Evolutionary conservation across 2,888 invertebrate species (phyloP).

Genomic region (Cataglyphis livida): DNA sequence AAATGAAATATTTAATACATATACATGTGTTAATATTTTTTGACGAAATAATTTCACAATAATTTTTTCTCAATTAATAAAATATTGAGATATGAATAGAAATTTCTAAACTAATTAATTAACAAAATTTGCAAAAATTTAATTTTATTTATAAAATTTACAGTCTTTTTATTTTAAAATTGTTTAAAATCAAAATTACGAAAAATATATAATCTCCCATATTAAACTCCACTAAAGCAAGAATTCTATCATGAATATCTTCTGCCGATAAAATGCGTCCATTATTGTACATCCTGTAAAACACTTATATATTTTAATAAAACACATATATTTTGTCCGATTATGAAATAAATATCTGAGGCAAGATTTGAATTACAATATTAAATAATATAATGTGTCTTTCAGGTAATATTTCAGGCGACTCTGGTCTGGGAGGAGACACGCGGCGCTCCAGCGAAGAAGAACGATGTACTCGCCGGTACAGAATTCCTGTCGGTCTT

Average conservation of each 20-base stretch:
- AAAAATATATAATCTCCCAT: not conserved
- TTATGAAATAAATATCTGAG: not conserved
- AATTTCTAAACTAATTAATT: not conserved
- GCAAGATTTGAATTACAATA: not conserved
- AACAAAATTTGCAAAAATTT: not conserved
- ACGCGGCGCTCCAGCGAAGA: conserved; percentile 77
- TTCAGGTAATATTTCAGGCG: conserved; percentile 82
- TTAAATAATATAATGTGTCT: conserved; percentile 32
- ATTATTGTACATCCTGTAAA: not conserved
- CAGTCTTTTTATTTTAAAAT: not conserved
- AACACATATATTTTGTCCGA: not conserved
- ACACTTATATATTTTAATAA: not conserved
- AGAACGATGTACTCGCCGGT: conserved; percentile 85
- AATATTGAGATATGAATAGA: not conserved
- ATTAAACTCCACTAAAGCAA: not conserved
- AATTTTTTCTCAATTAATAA: not conserved
- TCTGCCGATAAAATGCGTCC: not conserved
- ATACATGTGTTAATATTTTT: not conserved
- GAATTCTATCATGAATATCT: not conserved
- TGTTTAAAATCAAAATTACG: not conserved
- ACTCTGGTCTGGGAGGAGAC: conserved; percentile 79
- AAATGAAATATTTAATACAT: not conserved
- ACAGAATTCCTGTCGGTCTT: conserved; percentile 86
- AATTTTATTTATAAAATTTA: not conserved
- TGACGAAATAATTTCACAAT: not conserved